A percentile compares a stretch with the other conserved stretches of the same genome.
These are phyloP conservation scores for Monomorium pharaonis DNA, from an alignment of 1,140 invertebrate genomes.

Conservation along the genomic window DNA sequence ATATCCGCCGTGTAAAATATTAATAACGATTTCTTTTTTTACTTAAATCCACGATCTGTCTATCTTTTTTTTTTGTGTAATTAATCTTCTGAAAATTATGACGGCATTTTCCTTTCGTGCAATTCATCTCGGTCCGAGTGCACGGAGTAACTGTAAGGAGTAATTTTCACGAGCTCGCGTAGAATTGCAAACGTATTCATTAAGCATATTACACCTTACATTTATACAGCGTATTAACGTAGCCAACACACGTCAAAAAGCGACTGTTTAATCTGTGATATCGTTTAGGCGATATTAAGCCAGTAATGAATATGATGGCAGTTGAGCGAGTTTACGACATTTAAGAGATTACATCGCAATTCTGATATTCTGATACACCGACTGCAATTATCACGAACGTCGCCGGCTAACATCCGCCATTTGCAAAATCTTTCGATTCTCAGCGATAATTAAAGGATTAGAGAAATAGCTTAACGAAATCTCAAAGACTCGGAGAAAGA, in stretches of 20 bases:
- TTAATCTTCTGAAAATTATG: background rate
- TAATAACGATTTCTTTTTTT: background rate
- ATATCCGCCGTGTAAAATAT: background rate
- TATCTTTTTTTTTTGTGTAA: background rate
- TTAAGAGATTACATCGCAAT: constrained; percentile 7
- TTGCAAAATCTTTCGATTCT: background rate
- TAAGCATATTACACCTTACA: background rate
- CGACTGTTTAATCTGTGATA: background rate
- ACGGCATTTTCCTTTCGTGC: background rate
- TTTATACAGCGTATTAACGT: background rate
- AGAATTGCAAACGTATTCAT: background rate
- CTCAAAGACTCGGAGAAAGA: background rate
- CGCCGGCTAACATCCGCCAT: background rate
- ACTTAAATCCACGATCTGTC: background rate
- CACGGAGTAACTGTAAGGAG: background rate
- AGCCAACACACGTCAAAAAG: background rate
- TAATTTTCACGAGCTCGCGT: background rate
- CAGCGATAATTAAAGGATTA: background rate
- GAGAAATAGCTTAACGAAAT: background rate
- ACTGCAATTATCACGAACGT: constrained; percentile 13
- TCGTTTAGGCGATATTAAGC: constrained; percentile 17
- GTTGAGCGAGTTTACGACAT: constrained; percentile 19
- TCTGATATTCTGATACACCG: constrained; percentile 21
- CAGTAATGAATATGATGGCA: background rate
- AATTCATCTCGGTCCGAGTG: background rate